Base-by-base conservation (phyloP, 2,113 vertebrate genomes). In the Nerophis ophidion region DNA sequence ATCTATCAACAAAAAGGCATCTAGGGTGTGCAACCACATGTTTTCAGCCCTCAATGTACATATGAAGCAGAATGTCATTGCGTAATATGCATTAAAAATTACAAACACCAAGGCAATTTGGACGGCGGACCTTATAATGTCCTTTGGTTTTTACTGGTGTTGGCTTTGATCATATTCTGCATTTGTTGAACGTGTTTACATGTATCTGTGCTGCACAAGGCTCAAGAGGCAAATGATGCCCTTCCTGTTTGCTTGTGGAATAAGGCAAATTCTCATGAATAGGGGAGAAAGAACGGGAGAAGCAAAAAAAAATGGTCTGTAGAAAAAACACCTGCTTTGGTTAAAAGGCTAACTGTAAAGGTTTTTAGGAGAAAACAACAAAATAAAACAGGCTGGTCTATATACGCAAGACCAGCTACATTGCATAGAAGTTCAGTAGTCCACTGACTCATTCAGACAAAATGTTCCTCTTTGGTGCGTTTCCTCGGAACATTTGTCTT, bases 391-490 rank as follows among this genome's bases (percentile, higher is more conserved):
- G 75, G 80, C 82, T 65, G 72, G 70, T 81, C 76, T 68, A 72
- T 71, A 71, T 74, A 81, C 85, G 79, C 86, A 86, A 87, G 88
- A 86, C 86, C 71, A 74, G 76, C 83, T 66, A 67, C 70, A 81
- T 90, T 91, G 89, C 89, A 91, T 90, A 91, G 89, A 90, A 86
- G 71, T 80, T 88, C 61, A 79, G 76, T 75, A 84, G 80, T 85
- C 86, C 77, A 77, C 71, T 71, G 70, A 71, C 63, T 74, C 73
- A 60, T 82, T 70, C 7, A 54, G 10, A 42, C 40, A 54, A 54
- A 9, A 36, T 65, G 63, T 80, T 83, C 71, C 72, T 75, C 75
- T 26, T 71, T 75, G 74, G 48, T 33, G 58, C 81, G 62, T 71
- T 76, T 48, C 77, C 83, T 65, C 75, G 79, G 70, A 75, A 50